These are phyloP conservation scores for Protodeltote pygarga DNA, from an alignment of 2,888 invertebrate species.

Conservation along the genomic window DNA sequence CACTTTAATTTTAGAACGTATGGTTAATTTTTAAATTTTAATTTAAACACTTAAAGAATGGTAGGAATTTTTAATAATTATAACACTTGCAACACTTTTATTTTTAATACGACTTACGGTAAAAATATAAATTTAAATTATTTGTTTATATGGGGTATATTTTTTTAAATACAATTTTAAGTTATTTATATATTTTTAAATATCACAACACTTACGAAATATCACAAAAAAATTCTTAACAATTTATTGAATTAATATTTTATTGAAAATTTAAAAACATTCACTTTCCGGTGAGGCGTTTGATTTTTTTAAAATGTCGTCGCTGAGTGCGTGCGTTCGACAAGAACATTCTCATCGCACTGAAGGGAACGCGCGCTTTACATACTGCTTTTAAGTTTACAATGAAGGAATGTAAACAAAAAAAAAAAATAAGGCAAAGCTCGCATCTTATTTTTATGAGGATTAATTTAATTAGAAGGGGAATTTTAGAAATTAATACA, in stretches of 20 bases:
- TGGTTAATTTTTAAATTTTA: too few relatives aligned
- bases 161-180: too few relatives aligned
- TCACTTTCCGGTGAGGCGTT: slow-evolving; percentile 19
- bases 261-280: slow-evolving; percentile 11
- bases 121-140: too few relatives aligned
- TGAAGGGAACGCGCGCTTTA: slow-evolving; percentile 10
- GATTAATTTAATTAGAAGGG: slow-evolving; percentile 3
- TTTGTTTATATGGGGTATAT: too few relatives aligned
- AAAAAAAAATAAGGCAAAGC: slow-evolving; percentile 15
- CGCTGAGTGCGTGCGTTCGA: slow-evolving; percentile 36
- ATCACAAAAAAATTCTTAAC: slow-evolving; percentile 7
- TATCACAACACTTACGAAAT: background rate
- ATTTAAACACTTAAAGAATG: too few relatives aligned
- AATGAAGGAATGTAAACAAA: slow-evolving; percentile 28
- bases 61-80: too few relatives aligned
- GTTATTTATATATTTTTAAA: too few relatives aligned
- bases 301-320: slow-evolving; percentile 24
- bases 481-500: too few relatives aligned
- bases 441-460: slow-evolving; percentile 1
- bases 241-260: too few relatives aligned
- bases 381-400: slow-evolving; percentile 29
- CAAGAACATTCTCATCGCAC: slow-evolving; percentile 40
- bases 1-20: too few relatives aligned
- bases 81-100: too few relatives aligned
- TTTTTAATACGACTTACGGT: too few relatives aligned